Evolutionary conservation across 2,888 invertebrate genomes (phyloP).

Genomic region (Lottia scabra): DNA sequence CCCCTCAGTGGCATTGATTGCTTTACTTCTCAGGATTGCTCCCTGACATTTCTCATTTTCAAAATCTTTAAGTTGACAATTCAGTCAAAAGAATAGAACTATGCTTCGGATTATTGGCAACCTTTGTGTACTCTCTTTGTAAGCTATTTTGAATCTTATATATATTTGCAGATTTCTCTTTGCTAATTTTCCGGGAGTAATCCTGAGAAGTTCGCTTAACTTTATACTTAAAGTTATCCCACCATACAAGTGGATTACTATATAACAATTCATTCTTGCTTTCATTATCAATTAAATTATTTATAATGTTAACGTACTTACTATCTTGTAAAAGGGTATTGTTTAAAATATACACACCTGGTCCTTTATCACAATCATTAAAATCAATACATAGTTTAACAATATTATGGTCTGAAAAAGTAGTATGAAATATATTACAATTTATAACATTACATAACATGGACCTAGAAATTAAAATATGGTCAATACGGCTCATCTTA

Average conservation of each 20-base stretch:
- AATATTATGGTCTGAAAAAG: not conserved
- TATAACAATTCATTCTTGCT: not conserved
- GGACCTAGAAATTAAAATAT: not conserved
- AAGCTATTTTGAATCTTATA: slow-evolving; percentile 15
- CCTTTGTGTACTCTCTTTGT: slow-evolving; percentile 1
- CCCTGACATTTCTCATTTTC: not conserved
- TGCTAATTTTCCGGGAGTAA: slow-evolving; percentile 7
- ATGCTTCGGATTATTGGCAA: not conserved
- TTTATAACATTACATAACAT: not conserved
- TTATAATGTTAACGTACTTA: slow-evolving; percentile 5
- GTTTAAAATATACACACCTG: slow-evolving; percentile 21
- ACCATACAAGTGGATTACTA: slow-evolving; percentile 19
- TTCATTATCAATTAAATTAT: slow-evolving; percentile 4
- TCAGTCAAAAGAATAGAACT: not conserved
- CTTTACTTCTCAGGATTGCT: not conserved
- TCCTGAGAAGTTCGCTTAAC: slow-evolving; percentile 10
- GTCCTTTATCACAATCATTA: slow-evolving; percentile 15
- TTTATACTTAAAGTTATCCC: slow-evolving; percentile 25
- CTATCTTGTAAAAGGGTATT: slow-evolving; percentile 15
- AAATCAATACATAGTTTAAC: not conserved
- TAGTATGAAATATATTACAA: not conserved
- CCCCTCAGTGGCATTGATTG: not conserved
- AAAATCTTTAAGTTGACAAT: not conserved
- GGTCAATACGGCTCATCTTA: not conserved
- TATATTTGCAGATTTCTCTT: slow-evolving; percentile 3